Base-by-base conservation (phyloP, 2,888 invertebrate species). In the Plebejus melissa region DNA sequence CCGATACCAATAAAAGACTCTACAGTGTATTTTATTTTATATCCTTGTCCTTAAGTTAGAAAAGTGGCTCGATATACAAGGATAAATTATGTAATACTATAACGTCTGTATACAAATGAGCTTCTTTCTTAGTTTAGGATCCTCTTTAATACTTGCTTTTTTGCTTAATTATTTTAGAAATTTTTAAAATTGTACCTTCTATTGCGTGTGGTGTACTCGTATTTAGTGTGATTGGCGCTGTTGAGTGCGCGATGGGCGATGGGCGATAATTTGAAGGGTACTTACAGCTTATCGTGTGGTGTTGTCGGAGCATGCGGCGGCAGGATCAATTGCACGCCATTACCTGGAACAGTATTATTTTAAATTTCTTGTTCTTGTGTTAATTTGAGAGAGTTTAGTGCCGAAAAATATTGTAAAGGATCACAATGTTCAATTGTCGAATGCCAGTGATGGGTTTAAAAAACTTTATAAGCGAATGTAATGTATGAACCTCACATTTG, bases 281-380 rank as follows among this genome's bases (percentile, higher is more conserved):
- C 91, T 91, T 82, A 91, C 91, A 88, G 84, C 88, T 89, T 80
- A 83, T 81, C 81, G 84, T 82, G 82, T 84, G 85, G 84, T 83
- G 84, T 84, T 82, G 82, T 82, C 80, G 83, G 83, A 81, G 85
- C 87, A 86, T 85, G 81, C 84, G 84, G 82, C 83, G 84, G 85
- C 86, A 83, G 86, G 85, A 83, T 86, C 85, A 87, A 83, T 82
- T 85, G 82, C 87, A 86, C 85, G 88, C 88, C 91, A 90, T 82
- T 89, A 88, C 88, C 91, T 90, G 88, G 80, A 86, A 88, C 83
- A 74, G 81, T 76, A 79, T 76, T 76, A 76, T 80, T 54, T 50
- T 72, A 54, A 72, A 50, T 72, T 7, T 32, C 71, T 71, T 72
- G 72, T 32, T 54, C 4, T 16, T 54, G 16, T 70, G 69, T 74